Conservation (phyloP, 2,797 vertebrate genomes). For the Ctenosaura bakeri region DNA sequence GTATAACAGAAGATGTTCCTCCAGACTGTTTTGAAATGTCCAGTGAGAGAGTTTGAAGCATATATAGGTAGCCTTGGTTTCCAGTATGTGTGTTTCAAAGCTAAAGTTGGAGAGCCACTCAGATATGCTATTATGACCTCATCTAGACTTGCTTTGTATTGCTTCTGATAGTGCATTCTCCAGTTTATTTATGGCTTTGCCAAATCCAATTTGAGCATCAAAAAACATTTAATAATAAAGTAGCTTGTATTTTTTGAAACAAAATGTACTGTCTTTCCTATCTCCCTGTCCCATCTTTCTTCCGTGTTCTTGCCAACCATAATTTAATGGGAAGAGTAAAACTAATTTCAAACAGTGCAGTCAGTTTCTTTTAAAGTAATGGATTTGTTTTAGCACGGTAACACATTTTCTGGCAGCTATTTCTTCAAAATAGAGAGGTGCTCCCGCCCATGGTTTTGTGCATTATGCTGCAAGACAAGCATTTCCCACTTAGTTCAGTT, state of each 20-base stretch:
- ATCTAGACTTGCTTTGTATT: neutral
- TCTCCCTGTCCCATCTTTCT: neutral
- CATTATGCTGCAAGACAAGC: too few species aligned
- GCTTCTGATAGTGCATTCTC: neutral
- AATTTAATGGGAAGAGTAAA: neutral
- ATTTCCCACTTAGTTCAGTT: too few species aligned
- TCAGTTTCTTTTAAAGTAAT: neutral
- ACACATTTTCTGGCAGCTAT: neutral
- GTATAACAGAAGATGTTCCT: too few species aligned
- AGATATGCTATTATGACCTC: neutral
- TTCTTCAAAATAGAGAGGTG: too few species aligned
- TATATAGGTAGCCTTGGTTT: neutral
- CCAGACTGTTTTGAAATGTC: neutral
- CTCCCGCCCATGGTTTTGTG: too few species aligned
- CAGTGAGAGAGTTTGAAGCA: neutral
- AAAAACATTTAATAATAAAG: neutral
- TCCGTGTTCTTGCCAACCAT: neutral
- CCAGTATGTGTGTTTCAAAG: neutral
- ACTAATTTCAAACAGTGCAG: neutral
- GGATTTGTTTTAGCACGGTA: neutral
- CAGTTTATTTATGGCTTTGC: neutral
- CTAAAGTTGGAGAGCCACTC: neutral
- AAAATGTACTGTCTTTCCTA: neutral
- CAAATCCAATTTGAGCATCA: neutral
- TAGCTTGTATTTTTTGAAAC: neutral